Conservation (phyloP, 2,888 invertebrate genomes). For the Heterodera filipjevi region DNA sequence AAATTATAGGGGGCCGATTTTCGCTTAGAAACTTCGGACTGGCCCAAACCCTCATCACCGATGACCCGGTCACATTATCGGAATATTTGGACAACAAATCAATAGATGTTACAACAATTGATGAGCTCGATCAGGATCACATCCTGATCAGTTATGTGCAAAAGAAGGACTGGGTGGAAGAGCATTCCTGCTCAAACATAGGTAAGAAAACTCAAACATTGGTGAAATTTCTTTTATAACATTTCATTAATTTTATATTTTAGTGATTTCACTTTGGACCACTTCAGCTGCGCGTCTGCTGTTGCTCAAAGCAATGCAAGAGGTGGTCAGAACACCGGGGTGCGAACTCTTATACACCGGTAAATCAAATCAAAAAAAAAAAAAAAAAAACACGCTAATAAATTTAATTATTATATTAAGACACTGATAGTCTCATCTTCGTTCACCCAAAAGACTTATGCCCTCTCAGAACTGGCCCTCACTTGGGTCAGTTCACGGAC, state of each 20-base stretch:
- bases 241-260: too few species aligned
- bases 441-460: background rate
- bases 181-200: background rate
- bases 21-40: slow-evolving; percentile 14
- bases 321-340: background rate
- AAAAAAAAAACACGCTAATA: too few species aligned
- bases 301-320: slow-evolving; percentile 9
- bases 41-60: slow-evolving; percentile 9
- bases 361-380: too few species aligned
- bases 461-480: background rate
- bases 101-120: background rate
- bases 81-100: slow-evolving; percentile 19
- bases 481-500: slow-evolving; percentile 22
- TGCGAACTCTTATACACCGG: background rate
- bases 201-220: slow-evolving; percentile 7
- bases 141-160: slow-evolving; percentile 6
- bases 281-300: background rate
- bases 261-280: background rate
- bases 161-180: slow-evolving; percentile 19
- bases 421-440: background rate
- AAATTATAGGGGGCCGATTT: slow-evolving; percentile 18
- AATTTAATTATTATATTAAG: background rate
- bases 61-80: background rate
- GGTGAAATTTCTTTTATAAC: too few species aligned
- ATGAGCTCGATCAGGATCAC: background rate